Evolutionary conservation across 2,113 vertebrate genomes (phyloP).

Genomic region (Corynorhinus townsendii): DNA sequence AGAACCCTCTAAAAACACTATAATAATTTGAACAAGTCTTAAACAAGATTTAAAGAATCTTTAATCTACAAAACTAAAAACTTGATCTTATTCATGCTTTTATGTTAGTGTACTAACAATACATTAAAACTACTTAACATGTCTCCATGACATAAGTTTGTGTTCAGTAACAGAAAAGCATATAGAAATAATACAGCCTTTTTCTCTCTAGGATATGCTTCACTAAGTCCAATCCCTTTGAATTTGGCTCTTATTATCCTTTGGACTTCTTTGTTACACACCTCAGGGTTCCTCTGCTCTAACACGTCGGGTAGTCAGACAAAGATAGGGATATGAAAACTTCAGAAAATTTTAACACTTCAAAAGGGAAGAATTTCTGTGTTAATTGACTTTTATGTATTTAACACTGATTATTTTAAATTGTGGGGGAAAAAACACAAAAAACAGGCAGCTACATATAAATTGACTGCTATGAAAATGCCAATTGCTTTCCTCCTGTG

Average conservation of each 20-base stretch:
- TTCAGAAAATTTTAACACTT: neutral
- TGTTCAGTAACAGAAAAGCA: neutral
- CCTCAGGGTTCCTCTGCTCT: neutral
- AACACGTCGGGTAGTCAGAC: neutral
- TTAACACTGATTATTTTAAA: neutral
- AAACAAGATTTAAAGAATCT: neutral
- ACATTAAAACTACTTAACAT: neutral
- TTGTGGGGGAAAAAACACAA: neutral
- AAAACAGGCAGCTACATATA: neutral
- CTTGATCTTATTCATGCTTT: neutral
- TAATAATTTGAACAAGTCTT: slow-evolving; percentile 28
- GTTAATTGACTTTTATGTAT: neutral
- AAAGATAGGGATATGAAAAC: neutral
- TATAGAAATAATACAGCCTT: neutral
- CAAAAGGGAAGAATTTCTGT: neutral
- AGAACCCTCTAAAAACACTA: neutral
- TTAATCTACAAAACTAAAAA: neutral
- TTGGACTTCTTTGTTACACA: neutral
- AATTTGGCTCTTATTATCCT: neutral
- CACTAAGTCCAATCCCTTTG: neutral
- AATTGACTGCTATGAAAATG: neutral
- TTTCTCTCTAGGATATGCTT: neutral
- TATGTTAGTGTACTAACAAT: neutral
- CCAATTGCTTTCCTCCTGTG: neutral
- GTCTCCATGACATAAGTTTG: neutral